Evolutionary conservation across 2,113 vertebrate genomes (phyloP).

Genomic region (Plecturocebus donacophilus): DNA sequence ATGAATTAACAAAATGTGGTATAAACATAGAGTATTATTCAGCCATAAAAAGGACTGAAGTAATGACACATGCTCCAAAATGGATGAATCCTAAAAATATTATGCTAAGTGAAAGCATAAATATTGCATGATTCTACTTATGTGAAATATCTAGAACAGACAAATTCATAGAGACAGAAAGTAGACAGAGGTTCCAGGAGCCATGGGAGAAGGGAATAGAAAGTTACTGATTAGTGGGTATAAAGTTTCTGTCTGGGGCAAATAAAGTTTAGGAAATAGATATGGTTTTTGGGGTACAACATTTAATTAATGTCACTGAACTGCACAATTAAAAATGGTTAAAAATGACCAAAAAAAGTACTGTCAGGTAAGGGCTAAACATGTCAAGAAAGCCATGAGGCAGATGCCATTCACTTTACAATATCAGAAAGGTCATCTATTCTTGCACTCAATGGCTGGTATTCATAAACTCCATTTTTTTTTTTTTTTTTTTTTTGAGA

Average conservation of each 20-base stretch:
- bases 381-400: background rate
- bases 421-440: background rate
- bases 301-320: constrained; percentile 3
- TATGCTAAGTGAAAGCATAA: background rate
- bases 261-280: constrained; percentile 8
- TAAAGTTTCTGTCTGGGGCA: background rate
- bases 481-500: no score
- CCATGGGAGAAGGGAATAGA: background rate
- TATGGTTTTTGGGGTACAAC: background rate
- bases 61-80: constrained; percentile 7
- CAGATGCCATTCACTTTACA: background rate
- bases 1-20: background rate
- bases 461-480: background rate
- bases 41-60: background rate
- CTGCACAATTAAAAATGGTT: background rate
- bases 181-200: background rate
- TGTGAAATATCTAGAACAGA: background rate
- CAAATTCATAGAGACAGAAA: constrained; percentile 5
- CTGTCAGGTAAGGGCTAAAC: background rate
- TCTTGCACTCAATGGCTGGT: background rate
- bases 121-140: background rate
- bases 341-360: background rate
- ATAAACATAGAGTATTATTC: background rate
- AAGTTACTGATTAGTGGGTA: background rate
- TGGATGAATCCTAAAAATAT: background rate